Conservation (phyloP, 2,888 invertebrate species). For the Micropterix aruncella region DNA sequence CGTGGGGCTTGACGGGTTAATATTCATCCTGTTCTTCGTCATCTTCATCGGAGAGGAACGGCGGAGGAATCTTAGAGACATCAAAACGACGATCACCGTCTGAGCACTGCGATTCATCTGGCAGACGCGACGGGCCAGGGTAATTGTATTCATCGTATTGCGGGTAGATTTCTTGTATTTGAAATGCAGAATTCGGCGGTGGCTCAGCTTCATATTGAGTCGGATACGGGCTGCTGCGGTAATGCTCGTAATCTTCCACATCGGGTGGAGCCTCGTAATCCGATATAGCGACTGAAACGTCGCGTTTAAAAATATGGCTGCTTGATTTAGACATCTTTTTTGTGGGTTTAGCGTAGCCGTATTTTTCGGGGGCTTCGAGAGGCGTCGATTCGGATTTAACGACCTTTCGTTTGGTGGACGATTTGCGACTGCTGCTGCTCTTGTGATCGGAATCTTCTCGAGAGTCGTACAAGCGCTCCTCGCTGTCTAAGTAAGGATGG, state of each 20-base stretch:
- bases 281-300: slow-evolving; percentile 31
- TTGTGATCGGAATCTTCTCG: slow-evolving; percentile 35
- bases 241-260: slow-evolving; percentile 32
- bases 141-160: slow-evolving; percentile 31
- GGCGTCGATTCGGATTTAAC: slow-evolving; percentile 6
- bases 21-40: slow-evolving; percentile 25
- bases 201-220: slow-evolving; percentile 23
- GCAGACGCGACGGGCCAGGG: slow-evolving; percentile 33
- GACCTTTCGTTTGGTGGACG: slow-evolving; percentile 25
- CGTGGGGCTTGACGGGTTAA: neutral
- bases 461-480: slow-evolving; percentile 31
- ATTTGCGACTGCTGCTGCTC: slow-evolving; percentile 33
- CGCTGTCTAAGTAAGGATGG: slow-evolving; percentile 36
- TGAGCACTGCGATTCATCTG: slow-evolving; percentile 48
- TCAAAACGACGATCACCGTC: slow-evolving; percentile 60
- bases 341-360: slow-evolving; percentile 37
- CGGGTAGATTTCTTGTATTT: slow-evolving; percentile 33
- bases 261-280: slow-evolving; percentile 30
- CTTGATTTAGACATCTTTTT: slow-evolving; percentile 30
- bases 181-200: slow-evolving; percentile 27
- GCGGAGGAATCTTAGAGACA: slow-evolving; percentile 63
- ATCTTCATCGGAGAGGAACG: slow-evolving; percentile 60
- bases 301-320: slow-evolving; percentile 30
- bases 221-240: slow-evolving; percentile 33
- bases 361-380: slow-evolving; percentile 13